phyloP scores from a whole-genome alignment of 2,113 vertebrate genomes.

The Macquaria australasica region DNA sequence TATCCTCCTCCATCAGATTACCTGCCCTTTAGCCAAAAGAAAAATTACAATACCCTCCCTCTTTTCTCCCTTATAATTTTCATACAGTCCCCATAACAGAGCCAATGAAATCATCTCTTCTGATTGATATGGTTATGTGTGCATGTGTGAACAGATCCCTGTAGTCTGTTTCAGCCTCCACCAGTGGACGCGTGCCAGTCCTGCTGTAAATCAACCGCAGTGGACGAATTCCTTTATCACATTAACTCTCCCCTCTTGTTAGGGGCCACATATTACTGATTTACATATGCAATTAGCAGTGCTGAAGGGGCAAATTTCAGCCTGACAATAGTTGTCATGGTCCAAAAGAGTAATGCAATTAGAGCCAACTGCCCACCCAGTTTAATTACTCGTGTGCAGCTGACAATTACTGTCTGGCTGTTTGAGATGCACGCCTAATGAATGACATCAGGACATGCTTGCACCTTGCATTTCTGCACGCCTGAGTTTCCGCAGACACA shows the following conservation, averaged over 20 bases:
- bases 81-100: not conserved
- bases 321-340: slow-evolving; percentile 69
- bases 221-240: slow-evolving; percentile 43
- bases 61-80: not conserved
- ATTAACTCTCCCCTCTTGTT: slow-evolving; percentile 63
- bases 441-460: slow-evolving; percentile 58
- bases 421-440: slow-evolving; percentile 63
- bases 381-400: slow-evolving; percentile 73
- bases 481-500: slow-evolving; percentile 36
- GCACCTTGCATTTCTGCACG: slow-evolving; percentile 50
- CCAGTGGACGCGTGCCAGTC: slow-evolving; percentile 50
- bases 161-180: slow-evolving; percentile 5
- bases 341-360: slow-evolving; percentile 75
- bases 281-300: slow-evolving; percentile 74
- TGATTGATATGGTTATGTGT: slow-evolving; percentile 17
- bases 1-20: not conserved
- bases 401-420: slow-evolving; percentile 68
- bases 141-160: slow-evolving; percentile 11
- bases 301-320: slow-evolving; percentile 54
- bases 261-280: slow-evolving; percentile 57
- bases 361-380: slow-evolving; percentile 60
- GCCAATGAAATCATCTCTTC: slow-evolving; percentile 27
- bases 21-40: not conserved
- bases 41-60: not conserved
- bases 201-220: slow-evolving; percentile 54